Evolutionary conservation across 2,797 vertebrate genomes (phyloP), one percentile per base, ranked within the genome.

Genomic region (Phoebastria nigripes): DNA sequence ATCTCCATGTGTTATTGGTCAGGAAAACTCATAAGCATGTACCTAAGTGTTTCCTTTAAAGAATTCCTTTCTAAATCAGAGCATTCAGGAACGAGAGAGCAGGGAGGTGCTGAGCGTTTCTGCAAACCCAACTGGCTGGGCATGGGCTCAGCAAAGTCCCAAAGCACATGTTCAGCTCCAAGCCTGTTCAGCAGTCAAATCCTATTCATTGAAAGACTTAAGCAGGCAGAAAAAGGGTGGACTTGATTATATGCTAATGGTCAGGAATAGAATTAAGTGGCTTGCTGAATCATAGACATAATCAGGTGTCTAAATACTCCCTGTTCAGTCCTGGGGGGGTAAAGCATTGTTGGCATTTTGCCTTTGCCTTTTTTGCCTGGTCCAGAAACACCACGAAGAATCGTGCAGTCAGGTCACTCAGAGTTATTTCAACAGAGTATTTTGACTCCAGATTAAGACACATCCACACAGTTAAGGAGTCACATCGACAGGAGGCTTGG

Each of bases 401-500:
- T 17, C 39, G n/a, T 47, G 21, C 22, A 22, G 4, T 2, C 3
- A 3, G 3, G 8, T 42, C n/a, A 73, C 10, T 47, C 16, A 9
- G 47, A 66, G 11, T 65, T 91, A 42, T 39, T 67, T 84, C 59
- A 70, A 10, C 11, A 39, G 19, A 44, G 4, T 59, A 12, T 52
- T 67, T 15, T 25, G 24, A 29, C 17, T 80, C 6, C 18, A 82
- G 42, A 54, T 80, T 12, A 72, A 85, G 25, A 79, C 18, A 65
- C 12, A 39, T 21, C 33, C 15, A 44, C 37, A 24, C 20, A 37
- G 16, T 6, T 33, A 85, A 52, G 12, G 26, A 61, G 25, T n/a
- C 49, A 61, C 0, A 0, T 54, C n/a, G 3, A 3, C 17, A n/a
- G 81, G 14, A 88, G 2, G 10, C 10, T 59, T 9, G 4, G 7